These are phyloP conservation scores for Cyrtodaria siliqua DNA, from an alignment of 2,888 invertebrate species.

Conservation along the genomic window DNA sequence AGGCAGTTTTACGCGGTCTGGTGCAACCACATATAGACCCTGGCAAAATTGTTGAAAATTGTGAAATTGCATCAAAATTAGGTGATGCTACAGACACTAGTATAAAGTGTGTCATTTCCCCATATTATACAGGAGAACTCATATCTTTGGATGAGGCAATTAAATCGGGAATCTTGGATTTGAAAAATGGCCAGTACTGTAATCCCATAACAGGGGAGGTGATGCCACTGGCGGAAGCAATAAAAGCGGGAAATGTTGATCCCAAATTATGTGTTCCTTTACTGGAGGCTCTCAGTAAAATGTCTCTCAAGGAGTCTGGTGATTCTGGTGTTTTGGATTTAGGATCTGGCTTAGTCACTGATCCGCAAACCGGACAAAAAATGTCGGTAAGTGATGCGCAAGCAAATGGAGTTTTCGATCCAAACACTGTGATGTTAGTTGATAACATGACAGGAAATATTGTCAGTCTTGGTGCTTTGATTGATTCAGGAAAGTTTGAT, in stretches of 20 bases:
- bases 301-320: constrained; percentile 84
- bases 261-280: constrained; percentile 74
- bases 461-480: constrained; percentile 76
- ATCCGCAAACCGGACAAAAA: constrained; percentile 83
- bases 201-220: constrained; percentile 70
- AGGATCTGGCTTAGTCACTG: constrained; percentile 85
- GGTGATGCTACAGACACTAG: constrained; percentile 88
- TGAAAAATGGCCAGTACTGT: constrained; percentile 72
- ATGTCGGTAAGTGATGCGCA: constrained; percentile 92
- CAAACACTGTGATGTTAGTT: constrained; percentile 80
- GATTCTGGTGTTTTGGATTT: constrained; percentile 85
- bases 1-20: constrained; percentile 95
- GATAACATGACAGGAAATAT: constrained; percentile 80
- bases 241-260: constrained; percentile 76
- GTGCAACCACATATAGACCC: constrained; percentile 88
- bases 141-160: constrained; percentile 87
- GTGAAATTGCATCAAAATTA: constrained; percentile 76
- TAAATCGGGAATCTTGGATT: constrained; percentile 74
- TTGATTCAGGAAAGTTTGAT: constrained; percentile 88
- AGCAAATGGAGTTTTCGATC: constrained; percentile 87
- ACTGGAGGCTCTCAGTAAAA: constrained; percentile 83
- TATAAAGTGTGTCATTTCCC: constrained; percentile 89
- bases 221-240: constrained; percentile 77
- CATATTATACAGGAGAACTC: constrained; percentile 90
- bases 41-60: constrained; percentile 73